A percentile compares a stretch with the other conserved stretches of the same genome.
Conservation (phyloP, 2,888 invertebrate species). For the Eupithecia subumbrata region DNA sequence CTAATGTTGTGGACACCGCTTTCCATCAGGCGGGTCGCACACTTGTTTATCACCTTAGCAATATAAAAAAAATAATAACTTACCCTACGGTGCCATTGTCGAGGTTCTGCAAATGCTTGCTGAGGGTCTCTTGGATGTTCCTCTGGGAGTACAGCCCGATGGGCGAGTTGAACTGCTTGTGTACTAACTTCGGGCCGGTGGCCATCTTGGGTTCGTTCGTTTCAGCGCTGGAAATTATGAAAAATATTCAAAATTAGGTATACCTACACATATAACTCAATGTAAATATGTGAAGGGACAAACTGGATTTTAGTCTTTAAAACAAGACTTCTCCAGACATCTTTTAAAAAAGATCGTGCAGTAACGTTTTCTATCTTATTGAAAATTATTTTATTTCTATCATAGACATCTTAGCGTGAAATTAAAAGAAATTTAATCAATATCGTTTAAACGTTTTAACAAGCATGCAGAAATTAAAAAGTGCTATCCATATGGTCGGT, state of each 20-base stretch:
- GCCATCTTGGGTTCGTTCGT: conserved; percentile 87
- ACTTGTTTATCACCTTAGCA: neutral
- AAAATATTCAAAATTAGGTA: conserved; percentile 5
- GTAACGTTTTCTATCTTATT: neutral
- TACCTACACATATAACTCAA: too few relatives aligned
- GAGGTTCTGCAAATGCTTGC: conserved; percentile 90
- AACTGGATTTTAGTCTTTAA: neutral
- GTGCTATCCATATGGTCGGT: neutral
- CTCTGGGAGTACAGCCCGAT: conserved; percentile 92
- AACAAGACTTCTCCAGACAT: neutral
- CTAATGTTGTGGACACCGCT: neutral
- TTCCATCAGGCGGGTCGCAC: neutral
- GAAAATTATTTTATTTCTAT: neutral
- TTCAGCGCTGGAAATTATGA: conserved; percentile 73
- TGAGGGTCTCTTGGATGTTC: conserved; percentile 91
- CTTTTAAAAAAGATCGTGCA: neutral
- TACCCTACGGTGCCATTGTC: conserved; percentile 92
- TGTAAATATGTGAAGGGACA: neutral
- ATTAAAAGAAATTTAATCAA: neutral
- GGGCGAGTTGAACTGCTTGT: conserved; percentile 95
- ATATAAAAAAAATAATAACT: conserved; percentile 55
- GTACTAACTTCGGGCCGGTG: conserved; percentile 88
- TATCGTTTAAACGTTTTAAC: neutral
- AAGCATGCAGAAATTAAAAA: neutral
- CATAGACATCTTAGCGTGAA: neutral